phyloP scores from a whole-genome alignment of 1,140 invertebrate species.

The Trachelipus rathkii region DNA sequence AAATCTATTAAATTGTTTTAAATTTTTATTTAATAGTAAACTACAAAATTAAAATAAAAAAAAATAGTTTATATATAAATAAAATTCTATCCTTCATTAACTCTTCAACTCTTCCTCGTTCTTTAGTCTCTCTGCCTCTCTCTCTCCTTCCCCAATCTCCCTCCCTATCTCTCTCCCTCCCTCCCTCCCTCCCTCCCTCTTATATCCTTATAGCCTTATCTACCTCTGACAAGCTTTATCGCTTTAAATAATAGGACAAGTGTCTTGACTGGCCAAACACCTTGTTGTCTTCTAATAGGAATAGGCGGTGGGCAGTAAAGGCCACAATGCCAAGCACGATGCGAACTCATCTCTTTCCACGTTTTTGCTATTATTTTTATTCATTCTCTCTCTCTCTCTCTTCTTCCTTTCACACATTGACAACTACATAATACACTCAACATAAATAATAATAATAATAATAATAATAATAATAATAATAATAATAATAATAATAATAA shows the following conservation, averaged over 20 bases:
- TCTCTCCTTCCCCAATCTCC: too few species aligned
- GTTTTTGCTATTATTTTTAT: not conserved
- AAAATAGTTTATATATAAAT: too few species aligned
- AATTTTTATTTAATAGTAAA: too few species aligned
- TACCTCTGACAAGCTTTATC: slow-evolving; percentile 36
- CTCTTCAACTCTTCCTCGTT: too few species aligned
- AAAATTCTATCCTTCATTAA: too few species aligned
- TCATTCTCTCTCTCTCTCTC: not conserved
- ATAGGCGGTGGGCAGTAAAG: slow-evolving; percentile 8
- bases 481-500: too few species aligned
- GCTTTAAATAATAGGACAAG: slow-evolving; percentile 43
- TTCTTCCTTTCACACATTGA: not conserved
- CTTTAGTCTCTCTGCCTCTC: too few species aligned
- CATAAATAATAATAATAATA: too few species aligned
- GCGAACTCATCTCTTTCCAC: not conserved
- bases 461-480: too few species aligned
- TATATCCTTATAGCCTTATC: slow-evolving; percentile 32
- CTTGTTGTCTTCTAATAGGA: slow-evolving; percentile 29
- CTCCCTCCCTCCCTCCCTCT: slow-evolving; percentile 28
- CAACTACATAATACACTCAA: too few species aligned
- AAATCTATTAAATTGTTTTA: too few species aligned
- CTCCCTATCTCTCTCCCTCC: not conserved
- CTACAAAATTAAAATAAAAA: too few species aligned
- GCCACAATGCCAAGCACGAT: not conserved
- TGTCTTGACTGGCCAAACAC: slow-evolving; percentile 43